These are phyloP conservation scores for Omphaloscelis lunosa DNA, from an alignment of 2,888 invertebrate genomes.

Conservation along the genomic window DNA sequence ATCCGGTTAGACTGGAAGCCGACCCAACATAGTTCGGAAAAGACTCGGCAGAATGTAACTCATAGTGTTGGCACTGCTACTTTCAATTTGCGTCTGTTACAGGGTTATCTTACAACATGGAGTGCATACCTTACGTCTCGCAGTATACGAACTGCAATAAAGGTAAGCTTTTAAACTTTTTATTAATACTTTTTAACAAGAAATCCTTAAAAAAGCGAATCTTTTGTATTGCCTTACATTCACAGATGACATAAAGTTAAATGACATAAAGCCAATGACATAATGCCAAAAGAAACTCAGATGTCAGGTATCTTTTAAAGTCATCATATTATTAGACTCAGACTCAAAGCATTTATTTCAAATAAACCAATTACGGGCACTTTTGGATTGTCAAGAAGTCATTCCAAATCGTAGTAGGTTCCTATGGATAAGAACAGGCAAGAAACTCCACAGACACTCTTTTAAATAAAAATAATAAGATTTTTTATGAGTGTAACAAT, in stretches of 20 bases:
- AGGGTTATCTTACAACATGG: slow-evolving; percentile 55
- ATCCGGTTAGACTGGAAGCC: neutral
- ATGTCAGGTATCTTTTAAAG: neutral
- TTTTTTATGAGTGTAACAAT: too few species aligned
- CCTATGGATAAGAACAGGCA: too few species aligned
- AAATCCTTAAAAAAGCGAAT: too few species aligned
- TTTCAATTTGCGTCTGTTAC: slow-evolving; percentile 67
- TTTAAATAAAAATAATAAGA: too few species aligned
- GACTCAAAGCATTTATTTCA: too few species aligned
- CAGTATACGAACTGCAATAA: slow-evolving; percentile 80
- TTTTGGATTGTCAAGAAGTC: too few species aligned
- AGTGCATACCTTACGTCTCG: slow-evolving; percentile 82
- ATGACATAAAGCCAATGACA: too few species aligned
- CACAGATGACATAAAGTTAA: too few species aligned
- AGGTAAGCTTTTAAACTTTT: slow-evolving; percentile 69
- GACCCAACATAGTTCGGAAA: neutral
- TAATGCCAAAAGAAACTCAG: neutral
- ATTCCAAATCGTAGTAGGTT: too few species aligned
- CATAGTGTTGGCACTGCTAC: neutral
- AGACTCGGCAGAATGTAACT: neutral
- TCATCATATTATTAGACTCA: too few species aligned
- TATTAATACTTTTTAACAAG: neutral
- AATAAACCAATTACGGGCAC: too few species aligned
- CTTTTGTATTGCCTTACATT: neutral
- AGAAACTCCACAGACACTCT: too few species aligned